Percentiles rank a stretch among this genome's conserved stretches.
These are phyloP conservation scores for Sycophaga agraensis DNA, from an alignment of 1,140 invertebrate species.

Conservation along the genomic window DNA sequence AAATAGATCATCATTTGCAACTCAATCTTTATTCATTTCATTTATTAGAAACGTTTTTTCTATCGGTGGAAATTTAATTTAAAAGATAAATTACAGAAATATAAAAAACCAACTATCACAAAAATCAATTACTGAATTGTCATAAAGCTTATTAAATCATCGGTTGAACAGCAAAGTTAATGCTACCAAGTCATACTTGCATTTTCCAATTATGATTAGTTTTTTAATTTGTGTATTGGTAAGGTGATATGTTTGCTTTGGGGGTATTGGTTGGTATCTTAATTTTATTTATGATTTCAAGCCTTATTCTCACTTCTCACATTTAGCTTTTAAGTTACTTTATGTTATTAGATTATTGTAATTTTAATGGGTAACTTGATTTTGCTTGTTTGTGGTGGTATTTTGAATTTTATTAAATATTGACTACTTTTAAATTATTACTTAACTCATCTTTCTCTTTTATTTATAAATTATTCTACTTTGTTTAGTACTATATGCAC, in stretches of 20 bases:
- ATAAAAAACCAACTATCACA: neutral
- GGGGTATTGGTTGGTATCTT: slow-evolving; percentile 52
- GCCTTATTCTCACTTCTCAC: slow-evolving; percentile 33
- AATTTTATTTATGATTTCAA: slow-evolving; percentile 40
- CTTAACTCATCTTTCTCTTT: neutral
- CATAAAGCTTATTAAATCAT: too few relatives aligned
- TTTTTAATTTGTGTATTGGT: slow-evolving; percentile 24
- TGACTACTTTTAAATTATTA: slow-evolving; percentile 13
- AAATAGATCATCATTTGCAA: too few relatives aligned
- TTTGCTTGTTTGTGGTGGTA: slow-evolving; percentile 47
- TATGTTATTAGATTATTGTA: slow-evolving; percentile 31
- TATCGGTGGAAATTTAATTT: too few relatives aligned
- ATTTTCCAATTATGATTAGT: slow-evolving; percentile 1
- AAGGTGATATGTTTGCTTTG: slow-evolving; percentile 47
- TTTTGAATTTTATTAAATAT: slow-evolving; percentile 30
- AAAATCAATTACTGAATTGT: too few relatives aligned
- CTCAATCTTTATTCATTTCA: too few relatives aligned
- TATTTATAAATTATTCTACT: too few relatives aligned
- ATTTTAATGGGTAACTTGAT: slow-evolving; percentile 52
- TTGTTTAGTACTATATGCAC: too few relatives aligned
- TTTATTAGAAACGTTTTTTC: too few relatives aligned
- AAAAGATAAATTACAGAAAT: too few relatives aligned
- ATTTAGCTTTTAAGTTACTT: slow-evolving; percentile 26
- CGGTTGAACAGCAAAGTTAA: too few relatives aligned
- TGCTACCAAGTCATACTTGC: neutral